Evolutionary conservation across 2,113 vertebrate genomes (phyloP), one percentile per base, ranked within the genome.

Genomic region (Oryzias javanicus): DNA sequence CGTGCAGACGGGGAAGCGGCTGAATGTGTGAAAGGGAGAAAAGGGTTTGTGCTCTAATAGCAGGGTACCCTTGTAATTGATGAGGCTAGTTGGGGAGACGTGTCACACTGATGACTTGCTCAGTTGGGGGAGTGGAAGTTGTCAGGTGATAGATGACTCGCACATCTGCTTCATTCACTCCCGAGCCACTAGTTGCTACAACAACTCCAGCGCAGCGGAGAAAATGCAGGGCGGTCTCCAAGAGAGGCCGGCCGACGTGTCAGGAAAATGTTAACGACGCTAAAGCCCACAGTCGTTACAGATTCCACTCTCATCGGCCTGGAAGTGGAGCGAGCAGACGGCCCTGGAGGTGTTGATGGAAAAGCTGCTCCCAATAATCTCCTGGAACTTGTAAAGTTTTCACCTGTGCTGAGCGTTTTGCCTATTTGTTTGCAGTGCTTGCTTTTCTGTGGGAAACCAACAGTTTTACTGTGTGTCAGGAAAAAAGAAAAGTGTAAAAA

Each of bases 91-190:
- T 18, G 65, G 83, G 72, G 76, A 88, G 86, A 88, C 81, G 49
- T 91, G 91, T 92, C 92, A 90, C 87, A 72, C 88, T 92, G 91
- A 94, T 93, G 91, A 91, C 91, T 94, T 94, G 93, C 92, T 94
- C 86, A 91, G 89, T 88, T 82, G 71, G 84, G 86, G 90, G 87
- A 87, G 89, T 79, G 84, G 88, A 80, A 91, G 89, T 83, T 91
- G 87, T 88, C 45, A 84, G 84, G 88, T 93, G 93, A 95, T 93
- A 90, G 93, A 95, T 93, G 90, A 87, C 88, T 91, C 65, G 88
- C 91, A 90, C 93, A 93, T 94, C 90, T 93, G 92, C 89, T 92
- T 93, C 93, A 93, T 92, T 93, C 92, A 94, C 89, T 89, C 88
- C 86, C 84, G 86, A 82, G 92, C 92, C 85, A 86, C 89, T 60